A percentile compares a stretch with the other conserved stretches of the same genome.
phyloP scores from a whole-genome alignment of 2,888 invertebrate species.

The Rhagonycha fulva region DNA sequence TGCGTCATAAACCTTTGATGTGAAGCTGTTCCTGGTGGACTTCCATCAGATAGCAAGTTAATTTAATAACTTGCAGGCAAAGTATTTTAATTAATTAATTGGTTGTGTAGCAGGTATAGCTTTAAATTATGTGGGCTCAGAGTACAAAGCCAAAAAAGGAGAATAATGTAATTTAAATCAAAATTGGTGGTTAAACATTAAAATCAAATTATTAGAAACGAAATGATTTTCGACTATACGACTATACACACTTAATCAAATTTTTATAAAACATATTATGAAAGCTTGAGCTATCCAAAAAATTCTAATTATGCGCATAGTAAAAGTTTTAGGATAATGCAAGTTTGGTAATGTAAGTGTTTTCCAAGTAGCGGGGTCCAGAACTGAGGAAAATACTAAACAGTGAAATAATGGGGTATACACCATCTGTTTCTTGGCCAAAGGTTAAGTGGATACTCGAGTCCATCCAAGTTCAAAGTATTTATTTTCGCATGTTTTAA shows the following conservation, averaged over 20 bases:
- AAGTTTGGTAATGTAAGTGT: slow-evolving; percentile 44
- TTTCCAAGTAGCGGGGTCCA: slow-evolving; percentile 43
- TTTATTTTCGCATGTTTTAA: slow-evolving; percentile 17
- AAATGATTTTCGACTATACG: neutral
- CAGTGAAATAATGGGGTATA: slow-evolving; percentile 38
- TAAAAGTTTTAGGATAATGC: slow-evolving; percentile 23
- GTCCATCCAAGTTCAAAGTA: slow-evolving; percentile 28
- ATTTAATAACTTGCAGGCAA: slow-evolving; percentile 24
- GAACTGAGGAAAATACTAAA: slow-evolving; percentile 40
- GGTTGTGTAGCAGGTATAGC: slow-evolving; percentile 17
- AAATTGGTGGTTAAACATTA: neutral
- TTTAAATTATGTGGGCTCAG: slow-evolving; percentile 13
- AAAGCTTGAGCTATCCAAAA: neutral
- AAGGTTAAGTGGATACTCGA: slow-evolving; percentile 39
- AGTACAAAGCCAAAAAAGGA: slow-evolving; percentile 7
- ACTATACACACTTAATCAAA: neutral
- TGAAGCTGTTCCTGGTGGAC: slow-evolving; percentile 13
- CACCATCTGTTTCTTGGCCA: slow-evolving; percentile 42
- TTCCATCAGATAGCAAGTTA: slow-evolving; percentile 22
- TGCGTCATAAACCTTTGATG: slow-evolving; percentile 15
- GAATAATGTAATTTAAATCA: slow-evolving; percentile 13
- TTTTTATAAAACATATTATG: slow-evolving; percentile 1
- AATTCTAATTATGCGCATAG: slow-evolving; percentile 8
- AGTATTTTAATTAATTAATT: slow-evolving; percentile 30
- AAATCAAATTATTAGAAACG: neutral